Percentiles rank a stretch among this genome's conserved stretches.
Evolutionary conservation across 1,140 invertebrate genomes (phyloP).

Genomic region (Heliconius himera): DNA sequence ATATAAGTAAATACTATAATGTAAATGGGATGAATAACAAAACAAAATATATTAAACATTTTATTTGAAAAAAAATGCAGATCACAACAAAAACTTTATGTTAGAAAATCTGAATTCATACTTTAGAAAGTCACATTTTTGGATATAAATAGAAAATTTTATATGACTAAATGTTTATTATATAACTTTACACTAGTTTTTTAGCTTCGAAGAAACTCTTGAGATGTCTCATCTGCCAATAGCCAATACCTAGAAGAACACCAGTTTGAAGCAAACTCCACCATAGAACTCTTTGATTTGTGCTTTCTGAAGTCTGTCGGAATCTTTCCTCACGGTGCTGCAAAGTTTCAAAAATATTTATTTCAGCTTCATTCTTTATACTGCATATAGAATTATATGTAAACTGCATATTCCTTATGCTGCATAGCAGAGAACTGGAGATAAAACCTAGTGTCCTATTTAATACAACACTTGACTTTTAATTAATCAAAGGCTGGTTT

Average conservation of each 20-base stretch:
- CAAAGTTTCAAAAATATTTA: constrained; percentile 59
- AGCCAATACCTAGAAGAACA: constrained; percentile 95
- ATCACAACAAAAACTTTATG: constrained; percentile 36
- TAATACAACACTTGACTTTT: too few species aligned
- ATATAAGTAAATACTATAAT: too few species aligned
- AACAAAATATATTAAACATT: constrained; percentile 20
- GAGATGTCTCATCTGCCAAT: constrained; percentile 99
- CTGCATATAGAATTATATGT: too few species aligned
- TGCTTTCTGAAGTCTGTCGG: constrained; percentile 98
- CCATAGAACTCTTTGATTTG: constrained; percentile 97
- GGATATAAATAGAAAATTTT: constrained; percentile 44
- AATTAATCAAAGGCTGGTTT: too few species aligned
- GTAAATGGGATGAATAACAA: constrained; percentile 3
- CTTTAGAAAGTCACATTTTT: constrained; percentile 23
- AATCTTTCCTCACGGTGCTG: constrained; percentile 99
- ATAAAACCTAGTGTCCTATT: too few species aligned
- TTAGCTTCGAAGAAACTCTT: constrained; percentile 99
- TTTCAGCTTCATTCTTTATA: background rate
- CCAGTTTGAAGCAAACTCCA: constrained; percentile 97
- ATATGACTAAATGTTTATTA: constrained; percentile 36
- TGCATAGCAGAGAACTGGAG: too few species aligned
- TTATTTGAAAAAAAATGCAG: constrained; percentile 33
- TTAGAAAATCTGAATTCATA: constrained; percentile 28
- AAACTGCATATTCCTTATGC: too few species aligned
- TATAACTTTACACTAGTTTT: constrained; percentile 93